These are phyloP conservation scores for Drosophila yakuba DNA, from an alignment of 1,140 invertebrate species.

Conservation along the genomic window DNA sequence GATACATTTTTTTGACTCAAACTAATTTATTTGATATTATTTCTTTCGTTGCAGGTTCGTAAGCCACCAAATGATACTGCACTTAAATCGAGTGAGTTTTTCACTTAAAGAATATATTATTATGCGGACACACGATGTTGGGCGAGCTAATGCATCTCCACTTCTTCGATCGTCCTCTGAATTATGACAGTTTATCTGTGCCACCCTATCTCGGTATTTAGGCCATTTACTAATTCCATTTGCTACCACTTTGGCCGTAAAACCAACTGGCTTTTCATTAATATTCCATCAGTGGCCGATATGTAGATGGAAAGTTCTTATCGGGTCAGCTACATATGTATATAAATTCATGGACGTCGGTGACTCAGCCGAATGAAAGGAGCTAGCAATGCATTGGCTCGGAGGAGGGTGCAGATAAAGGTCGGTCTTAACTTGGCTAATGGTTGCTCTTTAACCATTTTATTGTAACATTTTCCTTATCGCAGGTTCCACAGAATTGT, in stretches of 20 bases:
- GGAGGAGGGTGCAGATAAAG: constrained; percentile 18
- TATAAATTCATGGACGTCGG: constrained; percentile 9
- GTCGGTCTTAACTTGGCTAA: constrained; percentile 73
- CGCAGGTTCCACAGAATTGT: constrained; percentile 34
- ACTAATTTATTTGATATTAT: constrained; percentile 26
- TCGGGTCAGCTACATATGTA: constrained; percentile 22
- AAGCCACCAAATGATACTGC: constrained; percentile 4
- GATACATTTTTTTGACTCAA: constrained; percentile 9
- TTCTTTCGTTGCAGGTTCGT: constrained; percentile 73
- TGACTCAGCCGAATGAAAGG: constrained; percentile 62
- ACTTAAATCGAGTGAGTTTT: constrained; percentile 14
- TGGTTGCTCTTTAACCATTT: constrained; percentile 80
- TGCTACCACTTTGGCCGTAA: constrained; percentile 72
- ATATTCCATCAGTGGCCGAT: constrained; percentile 64
- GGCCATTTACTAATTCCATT: constrained; percentile 54
- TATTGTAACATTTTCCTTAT: constrained; percentile 77
- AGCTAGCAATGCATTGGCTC: constrained; percentile 37
- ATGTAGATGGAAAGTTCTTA: constrained; percentile 45
- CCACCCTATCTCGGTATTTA: constrained; percentile 61
- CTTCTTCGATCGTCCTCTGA: constrained; percentile 34
- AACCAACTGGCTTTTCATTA: constrained; percentile 49
- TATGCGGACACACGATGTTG: constrained; percentile 1
- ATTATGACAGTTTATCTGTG: constrained; percentile 45
- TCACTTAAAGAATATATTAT: neutral
- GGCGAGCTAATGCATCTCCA: constrained; percentile 37